These are phyloP conservation scores for Melanerpes formicivorus DNA, from an alignment of 2,113 vertebrate species.

Conservation along the genomic window DNA sequence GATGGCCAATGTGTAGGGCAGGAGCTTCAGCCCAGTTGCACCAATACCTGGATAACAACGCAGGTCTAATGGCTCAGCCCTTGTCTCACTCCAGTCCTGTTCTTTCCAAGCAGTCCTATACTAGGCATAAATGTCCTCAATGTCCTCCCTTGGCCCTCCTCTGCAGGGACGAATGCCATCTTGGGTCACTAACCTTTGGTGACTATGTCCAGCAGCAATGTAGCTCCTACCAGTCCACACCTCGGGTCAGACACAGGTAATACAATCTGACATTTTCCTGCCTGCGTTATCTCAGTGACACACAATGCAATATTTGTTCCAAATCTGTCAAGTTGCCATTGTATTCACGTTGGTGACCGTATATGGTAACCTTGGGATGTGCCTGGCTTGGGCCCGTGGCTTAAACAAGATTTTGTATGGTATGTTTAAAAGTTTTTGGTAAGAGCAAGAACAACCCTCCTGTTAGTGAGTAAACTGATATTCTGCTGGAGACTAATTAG, in stretches of 20 bases:
- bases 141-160: not conserved
- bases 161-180: not conserved
- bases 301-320: conserved; percentile 48
- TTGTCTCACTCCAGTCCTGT: not conserved
- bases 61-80: not conserved
- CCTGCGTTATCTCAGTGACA: conserved; percentile 19
- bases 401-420: conserved; percentile 21
- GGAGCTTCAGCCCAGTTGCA: not conserved
- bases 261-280: conserved; percentile 65
- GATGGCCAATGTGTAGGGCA: rapidly evolving
- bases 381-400: conserved; percentile 18
- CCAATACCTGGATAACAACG: not conserved
- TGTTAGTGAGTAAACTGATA: conserved; percentile 44
- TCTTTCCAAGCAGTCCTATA: not conserved
- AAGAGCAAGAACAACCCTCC: conserved; percentile 18
- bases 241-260: conserved; percentile 54
- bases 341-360: conserved; percentile 44
- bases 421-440: conserved; percentile 61
- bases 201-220: conserved; percentile 10
- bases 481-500: conserved; percentile 49
- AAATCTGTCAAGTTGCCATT: conserved; percentile 69
- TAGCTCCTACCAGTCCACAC: conserved; percentile 23
- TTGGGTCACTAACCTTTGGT: conserved; percentile 34
- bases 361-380: conserved; percentile 45
- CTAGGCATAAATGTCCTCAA: not conserved